Base-by-base conservation (phyloP, 2,888 invertebrate species). In the Morinoia aosen region DNA sequence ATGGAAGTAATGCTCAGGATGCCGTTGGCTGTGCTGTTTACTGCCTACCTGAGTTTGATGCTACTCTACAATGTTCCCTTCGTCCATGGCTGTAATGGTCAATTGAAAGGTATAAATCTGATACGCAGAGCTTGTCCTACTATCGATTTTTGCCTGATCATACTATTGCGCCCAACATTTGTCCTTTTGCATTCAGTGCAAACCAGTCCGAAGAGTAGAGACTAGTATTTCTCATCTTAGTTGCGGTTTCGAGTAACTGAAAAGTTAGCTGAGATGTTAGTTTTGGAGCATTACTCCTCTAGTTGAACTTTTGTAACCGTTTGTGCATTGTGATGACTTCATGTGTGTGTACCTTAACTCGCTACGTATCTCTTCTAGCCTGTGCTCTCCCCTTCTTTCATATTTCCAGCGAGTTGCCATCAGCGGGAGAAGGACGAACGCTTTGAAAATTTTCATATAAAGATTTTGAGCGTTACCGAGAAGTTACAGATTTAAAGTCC, bases 141-240 rank as follows among this genome's bases (percentile, higher is more conserved):
- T 93, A 93, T 93, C 93, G 93, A 93, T 93, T 93, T 93, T 93
- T 93, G 95, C 95, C 95, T 64, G 61, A 95, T 95, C 95, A 95
- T 64, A 64, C 95, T 95, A 95, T 95, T 95, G 95, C 95, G 95
- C 95, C 95, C 95, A 95, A 64, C 56, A 56, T 64, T 64, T 95
- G 95, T 95, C 95, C 95, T 95, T 95, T 95, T 95, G 95, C 95
- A 95, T 64, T 95, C 40, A 58, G 16, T 95, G 95, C 95, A 95
- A 95, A 95, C 93, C 93, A 93, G 93, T 93, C 93, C 93, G 57
- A 93, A 57, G 93, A 90, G 93, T 93, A 93, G 93, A 48, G 93
- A 93, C 93, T 93, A 93, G 93, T 48, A 33, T 57, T 93, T 93
- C 48, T 93, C 48, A 56, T 93, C 93, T 93, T 93, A 93, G 93